Base-by-base conservation (phyloP, 2,113 vertebrate species). In the Heptranchias perlo region DNA sequence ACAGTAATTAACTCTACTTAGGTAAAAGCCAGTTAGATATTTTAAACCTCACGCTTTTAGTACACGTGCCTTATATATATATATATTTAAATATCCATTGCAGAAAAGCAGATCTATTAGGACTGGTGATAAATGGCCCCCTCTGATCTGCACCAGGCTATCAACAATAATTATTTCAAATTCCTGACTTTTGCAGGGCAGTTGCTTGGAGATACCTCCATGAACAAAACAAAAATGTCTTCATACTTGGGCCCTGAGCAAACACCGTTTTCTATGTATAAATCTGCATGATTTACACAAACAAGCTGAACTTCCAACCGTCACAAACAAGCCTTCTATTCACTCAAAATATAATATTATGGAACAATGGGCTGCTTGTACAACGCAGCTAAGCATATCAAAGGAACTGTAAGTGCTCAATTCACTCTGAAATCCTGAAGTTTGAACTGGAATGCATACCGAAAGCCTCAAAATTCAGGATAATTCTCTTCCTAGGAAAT, bases 161-260 rank as follows among this genome's bases (percentile, higher is more conserved):
- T 65, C 65, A 65, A 67, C 61, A 94, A 94, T 94, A 65, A 94
- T 94, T 94, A 94, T 94, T 94, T 44, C 61, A 47, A 65, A 94
- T 65, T 67, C 92, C 92, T 94, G 92, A 94, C 92, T 94, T 94
- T 47, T 44, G 11, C 62, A 65, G 62, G 16, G n/a, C 61, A 65
- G 92, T 94, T 67, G 62, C 92, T 65, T 64, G 62, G 92, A 94
- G 61, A 94, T 8, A 39, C 35, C 92, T 39, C n/a, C 16, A 62
- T 65, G 39, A 65, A 65, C 39, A 65, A 65, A 44, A 64, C 91
- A 64, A 62, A 87, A 93, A 64, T 93, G 61, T 23, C n/a, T 62
- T 93, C 91, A 93, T 39, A 10, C 58, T 93, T 64, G 54, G 39
- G 61, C 61, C 39, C 39, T 47, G 23, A 65, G 6, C 61, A 39